These are phyloP conservation scores for Pavo muticus DNA, from an alignment of 2,113 vertebrate genomes.

Conservation along the genomic window DNA sequence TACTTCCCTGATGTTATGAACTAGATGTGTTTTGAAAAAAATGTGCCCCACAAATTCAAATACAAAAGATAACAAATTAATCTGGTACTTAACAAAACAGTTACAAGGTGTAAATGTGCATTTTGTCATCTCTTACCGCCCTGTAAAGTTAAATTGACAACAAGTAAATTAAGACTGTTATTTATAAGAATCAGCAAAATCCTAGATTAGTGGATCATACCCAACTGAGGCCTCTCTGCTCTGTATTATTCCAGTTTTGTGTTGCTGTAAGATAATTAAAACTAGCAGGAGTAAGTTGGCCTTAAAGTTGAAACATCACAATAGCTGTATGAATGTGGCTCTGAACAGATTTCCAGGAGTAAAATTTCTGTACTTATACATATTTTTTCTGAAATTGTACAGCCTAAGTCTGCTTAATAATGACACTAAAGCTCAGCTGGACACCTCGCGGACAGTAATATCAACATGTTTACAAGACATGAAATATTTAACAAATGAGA, in stretches of 20 bases:
- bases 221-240: background rate
- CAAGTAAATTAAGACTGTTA: background rate
- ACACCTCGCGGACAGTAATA: background rate
- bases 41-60: background rate
- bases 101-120: background rate
- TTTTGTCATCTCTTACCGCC: background rate
- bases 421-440: background rate
- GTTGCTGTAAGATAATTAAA: background rate
- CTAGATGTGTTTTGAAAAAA: background rate
- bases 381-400: background rate
- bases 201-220: background rate
- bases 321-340: background rate
- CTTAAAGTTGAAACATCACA: background rate
- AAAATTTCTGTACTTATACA: background rate
- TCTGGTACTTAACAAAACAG: background rate
- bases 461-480: background rate
- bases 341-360: background rate
- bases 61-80: background rate
- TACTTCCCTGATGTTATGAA: background rate
- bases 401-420: background rate
- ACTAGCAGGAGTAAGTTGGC: background rate
- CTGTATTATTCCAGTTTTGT: background rate
- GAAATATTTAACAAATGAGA: background rate
- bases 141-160: background rate
- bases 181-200: background rate